A percentile compares a stretch with the other conserved stretches of the same genome.
Evolutionary conservation across 2,888 invertebrate species (phyloP).

Genomic region (Odiellus spinosus): DNA sequence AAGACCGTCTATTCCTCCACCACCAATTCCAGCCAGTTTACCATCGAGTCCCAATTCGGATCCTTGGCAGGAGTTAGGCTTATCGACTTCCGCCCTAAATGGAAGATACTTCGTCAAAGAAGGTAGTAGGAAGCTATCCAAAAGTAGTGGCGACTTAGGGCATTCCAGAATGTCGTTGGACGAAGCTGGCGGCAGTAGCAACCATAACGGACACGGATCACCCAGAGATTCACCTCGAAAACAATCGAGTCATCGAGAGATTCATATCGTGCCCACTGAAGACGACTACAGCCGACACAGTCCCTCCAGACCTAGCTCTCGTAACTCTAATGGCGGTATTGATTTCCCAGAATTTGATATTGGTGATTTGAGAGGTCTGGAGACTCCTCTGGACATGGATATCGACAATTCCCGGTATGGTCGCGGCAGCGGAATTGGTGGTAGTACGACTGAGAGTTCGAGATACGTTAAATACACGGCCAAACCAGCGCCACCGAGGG

Average conservation of each 20-base stretch:
- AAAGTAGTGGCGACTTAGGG: neutral
- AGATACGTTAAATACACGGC: conserved; percentile 29
- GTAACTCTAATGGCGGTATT: conserved; percentile 16
- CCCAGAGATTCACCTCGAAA: neutral
- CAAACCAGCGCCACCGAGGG: conserved; percentile 47
- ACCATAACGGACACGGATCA: neutral
- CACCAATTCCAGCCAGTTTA: neutral
- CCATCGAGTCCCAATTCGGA: neutral
- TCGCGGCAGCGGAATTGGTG: neutral
- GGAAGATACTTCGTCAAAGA: conserved; percentile 54
- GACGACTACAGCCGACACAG: conserved; percentile 2
- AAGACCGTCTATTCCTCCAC: neutral
- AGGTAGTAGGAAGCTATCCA: conserved; percentile 5
- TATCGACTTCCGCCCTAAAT: conserved; percentile 51
- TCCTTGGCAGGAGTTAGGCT: conserved; percentile 19
- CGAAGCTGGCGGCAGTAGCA: conserved; percentile 4
- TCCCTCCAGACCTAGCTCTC: conserved; percentile 10
- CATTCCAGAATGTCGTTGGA: neutral
- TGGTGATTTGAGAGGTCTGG: conserved; percentile 12
- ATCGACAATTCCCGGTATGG: conserved; percentile 9
- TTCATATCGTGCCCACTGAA: no score
- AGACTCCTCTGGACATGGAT: conserved; percentile 10
- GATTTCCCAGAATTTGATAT: conserved; percentile 21
- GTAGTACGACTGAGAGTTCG: conserved; percentile 8
- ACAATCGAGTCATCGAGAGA: neutral